phyloP scores from a whole-genome alignment of 2,888 invertebrate genomes.

The Embidobia sp. region DNA sequence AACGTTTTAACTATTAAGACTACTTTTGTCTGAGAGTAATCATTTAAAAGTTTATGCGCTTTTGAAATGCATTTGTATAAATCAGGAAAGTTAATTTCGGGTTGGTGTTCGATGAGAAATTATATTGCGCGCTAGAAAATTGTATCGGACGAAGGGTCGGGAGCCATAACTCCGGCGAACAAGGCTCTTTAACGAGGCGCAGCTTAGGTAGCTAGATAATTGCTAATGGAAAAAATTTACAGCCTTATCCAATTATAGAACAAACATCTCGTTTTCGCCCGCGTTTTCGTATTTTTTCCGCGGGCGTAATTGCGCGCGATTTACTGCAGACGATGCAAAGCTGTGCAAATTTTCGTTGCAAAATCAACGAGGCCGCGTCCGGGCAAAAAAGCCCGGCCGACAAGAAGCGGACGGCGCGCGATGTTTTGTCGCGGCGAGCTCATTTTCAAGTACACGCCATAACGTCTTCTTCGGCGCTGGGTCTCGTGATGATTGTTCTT shows the following conservation, averaged over 20 bases:
- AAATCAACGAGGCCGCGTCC: not conserved
- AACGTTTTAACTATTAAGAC: too few species aligned
- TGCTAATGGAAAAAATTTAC: slow-evolving; percentile 76
- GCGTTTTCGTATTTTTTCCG: not conserved
- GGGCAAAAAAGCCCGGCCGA: not conserved
- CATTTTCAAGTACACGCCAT: slow-evolving; percentile 67
- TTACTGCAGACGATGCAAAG: too few species aligned
- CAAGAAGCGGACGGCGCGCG: slow-evolving; percentile 16
- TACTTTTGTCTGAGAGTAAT: too few species aligned
- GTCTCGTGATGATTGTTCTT: slow-evolving; percentile 48
- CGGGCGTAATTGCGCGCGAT: too few species aligned
- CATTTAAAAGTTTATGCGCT: too few species aligned
- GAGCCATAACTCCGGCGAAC: slow-evolving; percentile 47
- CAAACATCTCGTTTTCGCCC: slow-evolving; percentile 69
- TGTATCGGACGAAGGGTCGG: slow-evolving; percentile 57
- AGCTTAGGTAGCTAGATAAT: slow-evolving; percentile 72
- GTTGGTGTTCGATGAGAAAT: slow-evolving; percentile 48
- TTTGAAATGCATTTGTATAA: too few species aligned
- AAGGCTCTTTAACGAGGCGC: slow-evolving; percentile 71
- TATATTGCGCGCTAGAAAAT: slow-evolving; percentile 58
- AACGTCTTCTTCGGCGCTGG: slow-evolving; percentile 67
- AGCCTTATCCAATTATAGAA: slow-evolving; percentile 78
- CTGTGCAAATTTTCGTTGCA: slow-evolving; percentile 19
- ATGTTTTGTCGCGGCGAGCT: slow-evolving; percentile 66
- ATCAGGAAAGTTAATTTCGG: too few species aligned